Evolutionary conservation across 1,140 invertebrate genomes (phyloP), one percentile per base, ranked within the genome.

Genomic region (Drosophila pruinosa): DNA sequence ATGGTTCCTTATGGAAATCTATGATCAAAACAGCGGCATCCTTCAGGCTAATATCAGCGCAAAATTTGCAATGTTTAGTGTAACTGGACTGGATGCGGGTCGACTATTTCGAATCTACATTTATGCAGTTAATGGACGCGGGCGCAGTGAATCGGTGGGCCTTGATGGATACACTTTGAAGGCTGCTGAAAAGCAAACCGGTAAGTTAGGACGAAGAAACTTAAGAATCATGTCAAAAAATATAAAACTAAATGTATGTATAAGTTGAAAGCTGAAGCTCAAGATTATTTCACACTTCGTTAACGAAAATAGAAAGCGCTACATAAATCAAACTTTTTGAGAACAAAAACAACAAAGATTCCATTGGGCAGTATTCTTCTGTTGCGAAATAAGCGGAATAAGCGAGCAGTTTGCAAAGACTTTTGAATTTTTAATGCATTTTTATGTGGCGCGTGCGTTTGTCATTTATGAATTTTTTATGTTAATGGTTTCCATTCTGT

Each of bases 171-270:
- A 93, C 76, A 95, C 95, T 5, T 92, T 96, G 1, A 96, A 96
- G 91, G 93, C 94, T 38, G 95, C 96, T 21, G 95, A 97, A 79
- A 96, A 95, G 86, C 95, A 96, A 92, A 96, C 95, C 89, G 95
- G 95, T 96, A 92, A 94, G 92, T 92, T 14, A 10, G 15, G 2
- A 2, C 8, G 21, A 17, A 39, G 5, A 15, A 17, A 7, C 38
- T 6, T 4, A 26, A 8, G n/a, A n/a, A n/a, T n/a, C 22, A 45
- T 6, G 4, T n/a, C 5, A 6, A 0, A 28, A 47, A 26, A 19
- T 8, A 21, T 4, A 45, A n/a, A n/a, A n/a, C n/a, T n/a, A n/a
- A n/a, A n/a, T n/a, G n/a, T n/a, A n/a, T n/a, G n/a, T n/a, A n/a
- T n/a, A n/a, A n/a, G n/a, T n/a, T n/a, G n/a, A n/a, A n/a, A n/a